A percentile compares a stretch with the other conserved stretches of the same genome.
phyloP scores from a whole-genome alignment of 2,113 vertebrate species.

The Eidolon helvum region DNA sequence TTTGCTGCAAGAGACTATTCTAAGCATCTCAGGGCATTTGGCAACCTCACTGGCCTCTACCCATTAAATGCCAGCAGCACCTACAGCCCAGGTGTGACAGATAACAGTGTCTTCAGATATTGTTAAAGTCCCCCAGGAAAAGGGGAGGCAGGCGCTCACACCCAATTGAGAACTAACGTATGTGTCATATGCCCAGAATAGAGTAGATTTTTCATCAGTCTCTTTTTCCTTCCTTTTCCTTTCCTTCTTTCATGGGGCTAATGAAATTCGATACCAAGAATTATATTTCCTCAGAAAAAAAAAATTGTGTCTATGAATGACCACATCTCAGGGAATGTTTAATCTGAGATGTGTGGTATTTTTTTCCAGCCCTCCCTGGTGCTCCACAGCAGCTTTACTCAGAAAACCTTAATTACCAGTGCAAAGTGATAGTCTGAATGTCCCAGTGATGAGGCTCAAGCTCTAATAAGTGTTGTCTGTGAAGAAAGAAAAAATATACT shows the following conservation, averaged over 20 bases:
- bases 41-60: background rate
- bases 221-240: background rate
- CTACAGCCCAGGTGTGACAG: background rate
- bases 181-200: background rate
- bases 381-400: background rate
- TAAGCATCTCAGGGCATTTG: background rate
- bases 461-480: background rate
- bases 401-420: conserved; percentile 41
- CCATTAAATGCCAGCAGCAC: background rate
- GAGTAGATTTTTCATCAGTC: background rate
- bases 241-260: background rate
- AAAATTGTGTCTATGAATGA: conserved; percentile 29
- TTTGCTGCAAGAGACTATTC: background rate
- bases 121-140: background rate
- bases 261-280: conserved; percentile 45
- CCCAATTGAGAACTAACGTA: background rate
- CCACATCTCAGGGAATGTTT: background rate
- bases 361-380: background rate
- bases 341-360: background rate
- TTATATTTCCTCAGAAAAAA: background rate
- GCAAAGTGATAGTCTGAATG: conserved; percentile 49
- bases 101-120: background rate
- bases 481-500: background rate
- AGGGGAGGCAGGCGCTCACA: background rate
- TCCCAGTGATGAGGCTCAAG: background rate